phyloP scores from a whole-genome alignment of 53 echinoderm and acorn worm genomes.

The Paracentrotus lividus region DNA sequence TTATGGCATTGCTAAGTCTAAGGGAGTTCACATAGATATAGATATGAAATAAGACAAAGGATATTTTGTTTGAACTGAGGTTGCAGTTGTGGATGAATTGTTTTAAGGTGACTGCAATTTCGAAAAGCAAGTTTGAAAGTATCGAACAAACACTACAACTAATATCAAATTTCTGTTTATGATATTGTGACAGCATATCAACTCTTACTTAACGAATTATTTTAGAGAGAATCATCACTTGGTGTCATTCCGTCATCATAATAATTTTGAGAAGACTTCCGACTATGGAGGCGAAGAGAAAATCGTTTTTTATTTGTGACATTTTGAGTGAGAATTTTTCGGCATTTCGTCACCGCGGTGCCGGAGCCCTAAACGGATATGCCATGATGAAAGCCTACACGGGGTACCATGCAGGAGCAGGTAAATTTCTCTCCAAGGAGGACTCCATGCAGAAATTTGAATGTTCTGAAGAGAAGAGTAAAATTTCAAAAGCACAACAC shows the following conservation, averaged over 20 bases:
- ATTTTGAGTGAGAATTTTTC: constrained; percentile 63
- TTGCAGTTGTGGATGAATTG: no score
- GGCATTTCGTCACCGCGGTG: constrained; percentile 55
- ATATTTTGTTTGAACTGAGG: no score
- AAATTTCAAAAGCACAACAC: no score
- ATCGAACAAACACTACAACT: not conserved
- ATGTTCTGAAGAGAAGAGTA: no score
- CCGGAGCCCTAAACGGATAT: not conserved
- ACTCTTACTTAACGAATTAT: not conserved
- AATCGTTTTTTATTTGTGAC: constrained; percentile 66
- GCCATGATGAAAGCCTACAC: constrained; percentile 33
- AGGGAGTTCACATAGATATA: no score
- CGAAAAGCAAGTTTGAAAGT: not conserved
- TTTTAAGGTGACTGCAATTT: no score
- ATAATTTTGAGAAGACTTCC: not conserved
- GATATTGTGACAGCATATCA: not conserved
- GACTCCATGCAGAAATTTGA: no score
- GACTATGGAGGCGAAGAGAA: constrained; percentile 37
- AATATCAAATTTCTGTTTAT: not conserved
- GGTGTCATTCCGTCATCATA: not conserved
- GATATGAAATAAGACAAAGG: no score
- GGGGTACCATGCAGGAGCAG: constrained; percentile 32
- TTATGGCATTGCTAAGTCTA: no score
- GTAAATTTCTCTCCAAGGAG: not conserved
- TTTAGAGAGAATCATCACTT: not conserved